Base-by-base conservation (phyloP, 2,888 invertebrate genomes). In the Lasioglossum calceatum region DNA sequence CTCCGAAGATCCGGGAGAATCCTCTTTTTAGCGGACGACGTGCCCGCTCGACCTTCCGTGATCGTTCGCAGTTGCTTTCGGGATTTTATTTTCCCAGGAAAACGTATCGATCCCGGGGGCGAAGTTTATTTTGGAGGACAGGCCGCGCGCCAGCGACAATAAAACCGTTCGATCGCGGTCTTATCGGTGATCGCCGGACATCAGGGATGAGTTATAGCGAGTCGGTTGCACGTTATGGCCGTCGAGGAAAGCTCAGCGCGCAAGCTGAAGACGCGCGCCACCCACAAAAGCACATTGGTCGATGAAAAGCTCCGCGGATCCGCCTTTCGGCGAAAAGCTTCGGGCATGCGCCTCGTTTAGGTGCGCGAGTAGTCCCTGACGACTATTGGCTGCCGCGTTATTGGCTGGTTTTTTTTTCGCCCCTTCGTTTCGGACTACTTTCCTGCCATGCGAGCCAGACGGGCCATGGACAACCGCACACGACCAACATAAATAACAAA, bases 211-310 rank as follows among this genome's bases (percentile, higher is more conserved):
- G 71, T 90, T 91, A 90, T 84, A 88, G 73, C 23, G 80, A 82
- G 78, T 82, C 74, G 80, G 50, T 73, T 74, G 79, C 72, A 67
- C 79, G 86, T 78, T 84, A 91, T 87, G 89, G 90, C 89, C 73
- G 85, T 75, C 70, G 61, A 42, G 58, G 88, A 81, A 89, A 84
- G 79, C 90, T 83, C 39, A 23, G 91, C 89, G 92, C 91, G 88
- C 84, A 88, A 87, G 87, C 78, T 82, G 39, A 72, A 76, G 77
- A 73, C 44, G 39, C 72, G 82, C 67, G 50, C 92, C 92, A 92
- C 91, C 92, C 92, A 89, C 88, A 81, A 86, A 85, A 88, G 85
- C 90, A 87, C 81, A 92, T 92, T 92, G 92, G 92, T 84, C 87
- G 90, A 42, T 75, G 86, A 82, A 87, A 92, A 92, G 89, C 91